Base-by-base conservation (phyloP, 2,888 invertebrate genomes). In the Stomorhina lunata region DNA sequence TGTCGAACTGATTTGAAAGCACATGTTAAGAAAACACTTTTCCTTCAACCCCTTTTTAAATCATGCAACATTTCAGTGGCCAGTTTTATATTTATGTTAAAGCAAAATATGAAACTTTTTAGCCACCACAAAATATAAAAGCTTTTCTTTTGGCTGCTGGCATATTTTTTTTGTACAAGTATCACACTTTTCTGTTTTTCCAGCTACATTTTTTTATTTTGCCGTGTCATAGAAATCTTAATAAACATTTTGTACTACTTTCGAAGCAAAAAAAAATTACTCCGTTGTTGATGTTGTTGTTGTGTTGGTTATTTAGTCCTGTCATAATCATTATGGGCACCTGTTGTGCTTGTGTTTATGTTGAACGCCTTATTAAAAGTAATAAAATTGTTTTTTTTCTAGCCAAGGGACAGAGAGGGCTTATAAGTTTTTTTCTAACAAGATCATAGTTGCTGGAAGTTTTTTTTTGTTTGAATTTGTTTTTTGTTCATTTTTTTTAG, bases 341-440 rank as follows among this genome's bases (percentile, higher is more conserved):
- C 85, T 84, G 85, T 84, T 84, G 83, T 77, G 43, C 57, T 68
- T 81, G 71, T 83, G 65, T 78, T 80, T 81, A 76, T 81, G 53
- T 61, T 69, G 69, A 63, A 68, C 57, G 72, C 77, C 73, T 73
- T 84, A 81, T 79, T 84, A 84, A 84, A 81, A 80, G 63, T 57
- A 80, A 80, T 79, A 73, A 76, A 73, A 79, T 73, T 15, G 1
- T 17, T 55, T 48, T 61, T 59, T 29, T 50, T 5, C 10, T 0
- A 15, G 4, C n/a, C 7, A 48, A 45, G 43, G 59, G n/a, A n/a
- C n/a, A n/a, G n/a, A n/a, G n/a, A n/a, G 59, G 34, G 17, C 25
- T 63, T 29, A 17, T 17, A 65, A 57, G 37, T 29, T 65, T n/a
- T n/a, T n/a, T 40, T 12, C 9, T 48, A 34, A 63, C 32, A 69